Conservation (phyloP, 2,113 vertebrate genomes). For the Podarcis muralis region DNA sequence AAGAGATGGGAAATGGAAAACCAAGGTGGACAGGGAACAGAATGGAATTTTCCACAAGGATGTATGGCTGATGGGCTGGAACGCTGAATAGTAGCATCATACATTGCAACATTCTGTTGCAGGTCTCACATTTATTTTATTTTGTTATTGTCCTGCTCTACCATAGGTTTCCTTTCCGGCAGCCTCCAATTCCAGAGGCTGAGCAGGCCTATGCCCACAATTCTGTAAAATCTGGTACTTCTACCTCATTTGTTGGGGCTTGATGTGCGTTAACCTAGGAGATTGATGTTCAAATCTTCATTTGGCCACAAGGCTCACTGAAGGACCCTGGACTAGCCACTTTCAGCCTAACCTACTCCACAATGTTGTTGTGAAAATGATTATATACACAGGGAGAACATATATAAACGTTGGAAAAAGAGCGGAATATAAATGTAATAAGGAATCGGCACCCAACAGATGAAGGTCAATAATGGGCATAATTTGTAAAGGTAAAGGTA, state of each 20-base stretch:
- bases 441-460: background rate
- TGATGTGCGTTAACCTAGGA: background rate
- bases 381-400: background rate
- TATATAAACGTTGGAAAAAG: background rate
- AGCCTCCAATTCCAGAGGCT: background rate
- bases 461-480: background rate
- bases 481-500: too few species aligned
- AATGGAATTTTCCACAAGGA: background rate
- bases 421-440: background rate
- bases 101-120: background rate
- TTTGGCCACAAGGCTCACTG: background rate
- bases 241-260: background rate
- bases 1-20: background rate
- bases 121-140: background rate
- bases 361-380: background rate
- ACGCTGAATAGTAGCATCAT: background rate
- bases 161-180: background rate
- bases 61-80: background rate
- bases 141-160: too few species aligned
- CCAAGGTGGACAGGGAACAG: background rate
- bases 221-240: too few species aligned
- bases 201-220: background rate
- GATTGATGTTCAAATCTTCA: background rate
- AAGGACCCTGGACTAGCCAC: background rate
- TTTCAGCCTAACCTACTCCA: background rate